Evolutionary conservation across 2,797 vertebrate species (phyloP), one percentile per base, ranked within the genome.

Genomic region (Pygocentrus nattereri): DNA sequence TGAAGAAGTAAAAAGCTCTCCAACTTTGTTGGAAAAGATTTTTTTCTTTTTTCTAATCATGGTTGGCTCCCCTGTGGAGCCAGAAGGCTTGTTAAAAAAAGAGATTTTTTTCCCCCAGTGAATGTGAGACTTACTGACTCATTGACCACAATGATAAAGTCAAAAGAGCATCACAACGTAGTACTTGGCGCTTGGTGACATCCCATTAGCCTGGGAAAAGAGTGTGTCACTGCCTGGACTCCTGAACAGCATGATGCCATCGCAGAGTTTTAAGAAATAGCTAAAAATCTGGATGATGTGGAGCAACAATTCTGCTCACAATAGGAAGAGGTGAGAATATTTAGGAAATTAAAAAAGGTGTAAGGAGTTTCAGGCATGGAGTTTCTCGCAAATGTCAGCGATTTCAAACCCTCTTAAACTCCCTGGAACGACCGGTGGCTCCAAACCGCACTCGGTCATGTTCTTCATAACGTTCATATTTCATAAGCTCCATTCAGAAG

Each of bases 11-110:
- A 68, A 82, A 86, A 82, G 44, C 74, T 81, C 79, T 25, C 65
- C 80, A 86, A 90, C 83, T 89, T 90, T 82, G 64, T 67, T 67
- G 38, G 64, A 23, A 67, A 67, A 67, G 77, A 89, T 85, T 91
- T 89, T 89, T 88, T 61, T 76, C 21, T 90, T 89, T 88, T 88
- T 59, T 75, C n/a, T 23, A 74, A 76, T 50, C 54, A 41, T n/a
- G 56, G 34, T 67, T 41, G 31, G 23, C 65, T 16, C 69, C 56
- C 6, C 16, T 80, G 44, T 49, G 25, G 49, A 58, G 52, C 52
- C 34, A 49, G 50, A 16, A 52, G 27, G 56, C 56, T 69, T 80
- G 64, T 74, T 76, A 62, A 34, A 5, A 0, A 18, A 41, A 47
- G 15, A 8, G 41, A 21, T 16, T 70, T 69, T 67, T 30, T 52